Conservation (phyloP, 1,140 invertebrate genomes). For the Heliconius hermathena region DNA sequence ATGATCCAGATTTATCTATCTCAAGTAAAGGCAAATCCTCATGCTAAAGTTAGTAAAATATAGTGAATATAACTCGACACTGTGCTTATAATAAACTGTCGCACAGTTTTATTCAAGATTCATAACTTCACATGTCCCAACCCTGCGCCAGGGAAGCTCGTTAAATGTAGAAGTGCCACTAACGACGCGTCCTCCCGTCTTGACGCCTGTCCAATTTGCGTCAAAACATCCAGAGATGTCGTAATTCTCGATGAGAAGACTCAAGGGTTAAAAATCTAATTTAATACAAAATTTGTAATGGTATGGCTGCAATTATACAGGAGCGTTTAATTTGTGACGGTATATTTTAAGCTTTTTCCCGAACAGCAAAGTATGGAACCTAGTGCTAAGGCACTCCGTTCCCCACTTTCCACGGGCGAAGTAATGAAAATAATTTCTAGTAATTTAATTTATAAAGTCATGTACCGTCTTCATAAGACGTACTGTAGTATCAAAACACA, state of each 20-base stretch:
- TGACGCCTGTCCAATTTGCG: conserved; percentile 68
- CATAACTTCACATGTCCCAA: conserved; percentile 16
- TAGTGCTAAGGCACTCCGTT: too few species aligned
- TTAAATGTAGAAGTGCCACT: conserved; percentile 55
- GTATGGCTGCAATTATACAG: background rate
- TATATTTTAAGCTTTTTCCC: too few species aligned
- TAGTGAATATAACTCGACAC: background rate
- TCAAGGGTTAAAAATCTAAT: conserved; percentile 36
- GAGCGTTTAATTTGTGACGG: too few species aligned
- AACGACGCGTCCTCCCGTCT: conserved; percentile 47
- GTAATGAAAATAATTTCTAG: too few species aligned
- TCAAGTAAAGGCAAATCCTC: background rate
- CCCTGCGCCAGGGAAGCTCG: conserved; percentile 49
- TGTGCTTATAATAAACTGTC: conserved; percentile 14
- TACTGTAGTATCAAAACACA: too few species aligned
- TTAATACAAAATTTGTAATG: background rate
- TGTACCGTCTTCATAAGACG: too few species aligned
- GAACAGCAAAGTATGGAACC: too few species aligned
- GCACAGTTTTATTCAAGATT: conserved; percentile 17
- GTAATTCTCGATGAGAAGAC: conserved; percentile 39
- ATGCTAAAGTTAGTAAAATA: background rate
- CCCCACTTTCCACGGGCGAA: too few species aligned
- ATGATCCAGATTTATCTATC: background rate
- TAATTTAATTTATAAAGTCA: too few species aligned
- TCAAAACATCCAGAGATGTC: conserved; percentile 48